Percentiles rank a stretch among this genome's conserved stretches.
Evolutionary conservation across 2,113 vertebrate species (phyloP).

Genomic region (Condylura cristata): DNA sequence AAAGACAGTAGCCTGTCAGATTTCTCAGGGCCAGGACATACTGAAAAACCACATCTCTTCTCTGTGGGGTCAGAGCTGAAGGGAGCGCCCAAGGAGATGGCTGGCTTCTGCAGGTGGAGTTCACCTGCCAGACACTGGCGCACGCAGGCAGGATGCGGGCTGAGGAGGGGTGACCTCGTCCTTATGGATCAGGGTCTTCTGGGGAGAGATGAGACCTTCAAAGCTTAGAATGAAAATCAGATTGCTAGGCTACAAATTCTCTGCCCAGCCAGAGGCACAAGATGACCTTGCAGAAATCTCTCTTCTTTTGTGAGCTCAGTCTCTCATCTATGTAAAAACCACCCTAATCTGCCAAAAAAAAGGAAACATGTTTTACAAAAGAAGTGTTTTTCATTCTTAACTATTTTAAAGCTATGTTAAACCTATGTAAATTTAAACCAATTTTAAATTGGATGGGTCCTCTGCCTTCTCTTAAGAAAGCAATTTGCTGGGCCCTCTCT

Average conservation of each 20-base stretch:
- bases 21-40: neutral
- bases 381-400: constrained; percentile 35
- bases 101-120: neutral
- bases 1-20: neutral
- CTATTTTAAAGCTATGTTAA: constrained; percentile 45
- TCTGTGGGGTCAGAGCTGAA: neutral
- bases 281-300: constrained; percentile 40
- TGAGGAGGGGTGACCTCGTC: neutral
- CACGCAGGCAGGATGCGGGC: too few species aligned
- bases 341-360: constrained; percentile 29
- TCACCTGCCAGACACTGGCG: neutral
- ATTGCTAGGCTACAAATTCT: neutral
- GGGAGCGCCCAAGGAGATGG: neutral
- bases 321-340: constrained; percentile 15
- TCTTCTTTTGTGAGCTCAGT: neutral
- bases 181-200: neutral
- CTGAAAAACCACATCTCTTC: neutral
- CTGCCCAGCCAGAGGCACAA: neutral
- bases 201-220: neutral
- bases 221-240: neutral
- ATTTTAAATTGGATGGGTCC: constrained; percentile 63
- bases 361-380: constrained; percentile 48
- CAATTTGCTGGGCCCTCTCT: constrained; percentile 47
- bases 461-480: constrained; percentile 51
- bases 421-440: constrained; percentile 57